A percentile compares a stretch with the other conserved stretches of the same genome.
phyloP scores from a whole-genome alignment of 2,888 invertebrate species.

The Agrochola circellaris region DNA sequence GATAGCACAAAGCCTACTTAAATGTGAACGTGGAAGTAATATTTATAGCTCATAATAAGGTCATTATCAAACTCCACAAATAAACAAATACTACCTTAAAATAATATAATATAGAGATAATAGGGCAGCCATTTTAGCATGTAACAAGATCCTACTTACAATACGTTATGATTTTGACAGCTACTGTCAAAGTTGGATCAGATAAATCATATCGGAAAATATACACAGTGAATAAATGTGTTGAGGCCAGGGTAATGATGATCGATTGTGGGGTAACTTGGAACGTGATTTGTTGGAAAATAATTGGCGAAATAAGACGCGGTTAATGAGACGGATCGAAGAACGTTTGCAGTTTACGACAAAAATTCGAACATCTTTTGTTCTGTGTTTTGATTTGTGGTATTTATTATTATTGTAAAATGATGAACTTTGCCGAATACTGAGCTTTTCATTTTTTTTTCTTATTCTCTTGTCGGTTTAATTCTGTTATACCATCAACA shows the following conservation, averaged over 20 bases:
- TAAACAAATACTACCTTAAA: neutral
- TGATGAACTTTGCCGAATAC: neutral
- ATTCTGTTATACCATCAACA: neutral
- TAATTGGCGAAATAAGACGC: slow-evolving; percentile 49
- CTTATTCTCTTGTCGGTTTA: neutral
- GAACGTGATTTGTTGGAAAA: slow-evolving; percentile 60
- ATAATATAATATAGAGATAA: neutral
- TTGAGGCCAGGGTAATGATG: slow-evolving; percentile 64
- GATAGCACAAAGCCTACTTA: too few relatives aligned
- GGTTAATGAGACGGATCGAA: slow-evolving; percentile 50
- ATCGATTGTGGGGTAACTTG: slow-evolving; percentile 67
- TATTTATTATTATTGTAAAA: neutral
- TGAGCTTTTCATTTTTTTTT: neutral
- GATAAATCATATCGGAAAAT: slow-evolving; percentile 63
- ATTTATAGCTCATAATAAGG: neutral
- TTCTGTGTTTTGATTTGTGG: neutral
- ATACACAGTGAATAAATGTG: slow-evolving; percentile 64
- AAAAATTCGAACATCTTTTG: slow-evolving; percentile 37
- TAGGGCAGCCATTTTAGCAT: slow-evolving; percentile 33
- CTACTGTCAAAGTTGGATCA: slow-evolving; percentile 67
- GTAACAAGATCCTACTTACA: slow-evolving; percentile 47
- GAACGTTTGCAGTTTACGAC: slow-evolving; percentile 26
- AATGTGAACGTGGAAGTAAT: neutral
- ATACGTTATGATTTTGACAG: slow-evolving; percentile 68
- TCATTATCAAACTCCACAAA: neutral